phyloP scores from a whole-genome alignment of 2,888 invertebrate genomes.

The Tachina lurida region DNA sequence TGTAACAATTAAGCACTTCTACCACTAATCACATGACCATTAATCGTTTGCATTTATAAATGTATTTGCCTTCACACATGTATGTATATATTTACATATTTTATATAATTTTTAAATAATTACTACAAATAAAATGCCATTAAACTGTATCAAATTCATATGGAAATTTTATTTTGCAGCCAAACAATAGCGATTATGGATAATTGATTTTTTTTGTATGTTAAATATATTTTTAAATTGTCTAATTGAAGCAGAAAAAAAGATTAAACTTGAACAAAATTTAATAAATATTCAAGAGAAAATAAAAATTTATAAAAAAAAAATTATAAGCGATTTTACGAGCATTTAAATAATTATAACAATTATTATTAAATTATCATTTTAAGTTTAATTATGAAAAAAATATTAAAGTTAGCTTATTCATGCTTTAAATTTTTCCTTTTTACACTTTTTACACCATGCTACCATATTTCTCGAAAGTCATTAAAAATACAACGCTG shows the following conservation, averaged over 20 bases:
- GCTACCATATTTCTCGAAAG: no score
- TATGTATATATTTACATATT: background rate
- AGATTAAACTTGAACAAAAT: background rate
- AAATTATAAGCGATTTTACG: no score
- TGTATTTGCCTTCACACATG: background rate
- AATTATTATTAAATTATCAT: no score
- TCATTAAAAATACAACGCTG: no score
- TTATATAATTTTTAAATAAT: conserved; percentile 6
- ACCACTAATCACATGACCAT: conserved; percentile 4
- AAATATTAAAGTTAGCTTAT: no score
- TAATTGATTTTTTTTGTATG: conserved; percentile 26
- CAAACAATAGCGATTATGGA: conserved; percentile 18
- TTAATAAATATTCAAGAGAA: background rate
- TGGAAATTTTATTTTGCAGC: conserved; percentile 13
- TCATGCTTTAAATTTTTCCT: no score
- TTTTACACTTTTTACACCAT: no score
- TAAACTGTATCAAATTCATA: conserved; percentile 1
- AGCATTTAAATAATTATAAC: no score
- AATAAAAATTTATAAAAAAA: background rate
- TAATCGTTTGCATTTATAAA: background rate
- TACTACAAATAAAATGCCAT: background rate
- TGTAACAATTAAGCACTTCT: background rate
- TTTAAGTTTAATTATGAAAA: no score
- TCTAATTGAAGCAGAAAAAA: conserved; percentile 7
- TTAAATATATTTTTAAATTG: conserved; percentile 36